Conservation (phyloP, 2,113 vertebrate genomes). For the Stegostoma tigrinum region DNA sequence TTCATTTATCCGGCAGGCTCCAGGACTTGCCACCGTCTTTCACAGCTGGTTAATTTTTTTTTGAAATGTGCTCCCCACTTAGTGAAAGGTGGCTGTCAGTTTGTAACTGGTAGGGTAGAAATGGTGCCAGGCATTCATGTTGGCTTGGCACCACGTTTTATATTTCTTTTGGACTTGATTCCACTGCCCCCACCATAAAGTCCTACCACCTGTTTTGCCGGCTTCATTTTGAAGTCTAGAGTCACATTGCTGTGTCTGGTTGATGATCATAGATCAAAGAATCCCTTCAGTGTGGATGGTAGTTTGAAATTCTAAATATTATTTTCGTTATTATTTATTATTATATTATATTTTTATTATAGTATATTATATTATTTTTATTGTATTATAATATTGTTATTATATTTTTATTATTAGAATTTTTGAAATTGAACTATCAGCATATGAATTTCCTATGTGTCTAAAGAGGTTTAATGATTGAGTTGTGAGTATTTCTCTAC, state of each 20-base stretch:
- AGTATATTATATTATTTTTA: too few species aligned
- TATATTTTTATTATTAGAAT: too few species aligned
- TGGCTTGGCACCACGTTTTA: background rate
- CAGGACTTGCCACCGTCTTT: background rate
- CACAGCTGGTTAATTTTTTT: background rate
- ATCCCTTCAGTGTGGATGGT: too few species aligned
- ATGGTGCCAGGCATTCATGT: background rate
- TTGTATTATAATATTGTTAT: too few species aligned
- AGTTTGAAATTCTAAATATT: too few species aligned
- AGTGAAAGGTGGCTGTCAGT: background rate
- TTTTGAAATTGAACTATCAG: too few species aligned
- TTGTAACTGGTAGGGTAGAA: background rate
- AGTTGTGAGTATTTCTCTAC: too few species aligned
- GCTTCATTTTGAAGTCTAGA: background rate
- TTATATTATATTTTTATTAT: too few species aligned
- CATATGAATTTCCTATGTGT: too few species aligned
- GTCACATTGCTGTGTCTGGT: background rate
- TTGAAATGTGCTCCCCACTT: background rate
- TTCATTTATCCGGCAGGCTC: background rate
- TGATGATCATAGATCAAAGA: too few species aligned
- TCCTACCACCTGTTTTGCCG: background rate
- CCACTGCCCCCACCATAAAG: background rate
- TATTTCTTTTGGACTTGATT: background rate
- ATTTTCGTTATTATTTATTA: too few species aligned
- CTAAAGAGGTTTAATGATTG: too few species aligned